phyloP scores from a whole-genome alignment of 2,113 vertebrate genomes.

The Zingel zingel region DNA sequence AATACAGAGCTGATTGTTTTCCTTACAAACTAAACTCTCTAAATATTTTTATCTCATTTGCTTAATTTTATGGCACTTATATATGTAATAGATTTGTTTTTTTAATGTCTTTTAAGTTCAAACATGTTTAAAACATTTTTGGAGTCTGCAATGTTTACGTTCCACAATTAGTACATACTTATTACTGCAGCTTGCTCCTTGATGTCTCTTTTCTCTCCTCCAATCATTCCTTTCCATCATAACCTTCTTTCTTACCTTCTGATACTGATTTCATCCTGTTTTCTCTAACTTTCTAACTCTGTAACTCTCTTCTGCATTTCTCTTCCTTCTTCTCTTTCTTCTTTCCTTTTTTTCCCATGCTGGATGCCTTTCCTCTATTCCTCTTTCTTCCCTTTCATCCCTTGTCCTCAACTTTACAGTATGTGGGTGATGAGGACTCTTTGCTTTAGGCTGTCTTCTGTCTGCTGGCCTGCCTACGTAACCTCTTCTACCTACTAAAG shows the following conservation, averaged over 20 bases:
- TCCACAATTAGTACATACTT: background rate
- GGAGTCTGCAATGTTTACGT: background rate
- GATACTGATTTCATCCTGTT: background rate
- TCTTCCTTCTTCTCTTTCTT: background rate
- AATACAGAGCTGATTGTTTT: background rate
- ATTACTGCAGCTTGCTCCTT: conserved; percentile 19
- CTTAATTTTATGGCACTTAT: background rate
- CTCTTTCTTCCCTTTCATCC: conserved; percentile 67
- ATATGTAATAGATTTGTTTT: background rate
- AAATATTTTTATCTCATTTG: background rate
- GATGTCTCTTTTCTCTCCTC: conserved; percentile 16
- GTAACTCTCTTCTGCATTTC: background rate
- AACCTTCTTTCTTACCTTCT: background rate
- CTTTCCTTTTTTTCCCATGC: background rate
- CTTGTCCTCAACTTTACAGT: conserved; percentile 82
- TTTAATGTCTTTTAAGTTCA: background rate
- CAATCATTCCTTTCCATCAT: background rate
- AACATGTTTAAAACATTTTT: background rate
- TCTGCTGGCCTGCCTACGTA: conserved; percentile 97
- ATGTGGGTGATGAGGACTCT: conserved; percentile 92
- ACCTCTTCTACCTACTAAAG: conserved; percentile 98
- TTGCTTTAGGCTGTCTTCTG: conserved; percentile 95
- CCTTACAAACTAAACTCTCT: background rate
- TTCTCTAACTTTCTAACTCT: conserved; percentile 2
- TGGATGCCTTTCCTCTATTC: conserved; percentile 9